Conservation (phyloP, 2,888 invertebrate species). For the Empis livida region DNA sequence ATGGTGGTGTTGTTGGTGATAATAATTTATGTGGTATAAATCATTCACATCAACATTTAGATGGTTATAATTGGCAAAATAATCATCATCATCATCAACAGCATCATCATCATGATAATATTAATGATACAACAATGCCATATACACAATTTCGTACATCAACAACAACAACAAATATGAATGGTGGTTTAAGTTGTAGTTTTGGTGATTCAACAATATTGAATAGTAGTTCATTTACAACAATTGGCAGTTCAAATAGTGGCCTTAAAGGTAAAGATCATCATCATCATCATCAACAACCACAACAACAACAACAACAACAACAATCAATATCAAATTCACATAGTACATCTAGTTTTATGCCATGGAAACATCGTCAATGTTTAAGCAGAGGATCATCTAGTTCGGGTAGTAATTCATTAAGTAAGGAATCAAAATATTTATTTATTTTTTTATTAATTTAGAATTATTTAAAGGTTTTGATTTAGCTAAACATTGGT, state of each 20-base stretch:
- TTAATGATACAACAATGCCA: slow-evolving; percentile 15
- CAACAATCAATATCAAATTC: slow-evolving; percentile 8
- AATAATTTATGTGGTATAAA: slow-evolving; percentile 8
- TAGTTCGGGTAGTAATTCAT: slow-evolving; percentile 34
- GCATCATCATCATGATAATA: slow-evolving; percentile 12
- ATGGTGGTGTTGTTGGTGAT: slow-evolving; percentile 1
- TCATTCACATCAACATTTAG: not conserved
- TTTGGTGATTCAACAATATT: slow-evolving; percentile 16
- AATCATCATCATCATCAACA: slow-evolving; percentile 11
- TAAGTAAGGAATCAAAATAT: too few relatives aligned
- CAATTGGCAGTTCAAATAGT: slow-evolving; percentile 25
- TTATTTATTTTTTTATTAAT: not conserved
- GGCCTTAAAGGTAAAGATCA: slow-evolving; percentile 21
- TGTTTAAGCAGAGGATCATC: slow-evolving; percentile 35
- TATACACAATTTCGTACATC: slow-evolving; percentile 27
- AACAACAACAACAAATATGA: slow-evolving; percentile 1
- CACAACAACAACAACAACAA: slow-evolving; percentile 4
- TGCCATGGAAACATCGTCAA: slow-evolving; percentile 37
- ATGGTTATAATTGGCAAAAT: slow-evolving; percentile 1
- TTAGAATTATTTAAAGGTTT: slow-evolving; percentile 35
- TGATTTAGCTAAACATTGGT: slow-evolving; percentile 56
- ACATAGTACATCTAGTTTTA: slow-evolving; percentile 20
- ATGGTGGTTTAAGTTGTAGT: slow-evolving; percentile 15
- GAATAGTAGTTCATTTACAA: slow-evolving; percentile 22
- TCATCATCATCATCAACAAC: slow-evolving; percentile 5